A percentile compares a stretch with the other conserved stretches of the same genome.
Conservation (phyloP, 2,797 vertebrate genomes). For the Balearica regulorum region DNA sequence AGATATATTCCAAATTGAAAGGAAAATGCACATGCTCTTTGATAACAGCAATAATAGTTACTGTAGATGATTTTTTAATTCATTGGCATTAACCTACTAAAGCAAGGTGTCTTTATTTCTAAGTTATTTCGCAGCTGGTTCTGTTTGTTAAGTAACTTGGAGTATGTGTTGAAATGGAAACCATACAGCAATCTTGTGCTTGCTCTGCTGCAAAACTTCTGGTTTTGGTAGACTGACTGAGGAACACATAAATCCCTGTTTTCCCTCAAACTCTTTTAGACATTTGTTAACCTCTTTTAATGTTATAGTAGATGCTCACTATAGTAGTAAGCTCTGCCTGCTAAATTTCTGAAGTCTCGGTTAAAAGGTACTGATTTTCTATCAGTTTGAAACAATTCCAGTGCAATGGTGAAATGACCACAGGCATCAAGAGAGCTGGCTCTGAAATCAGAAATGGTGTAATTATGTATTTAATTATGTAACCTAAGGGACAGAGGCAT, state of each 20-base stretch:
- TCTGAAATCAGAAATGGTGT: not conserved
- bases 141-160: not conserved
- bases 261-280: not conserved
- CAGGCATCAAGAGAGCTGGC: not conserved
- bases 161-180: not conserved
- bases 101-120: not conserved
- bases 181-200: not conserved
- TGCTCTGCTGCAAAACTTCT: not conserved
- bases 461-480: slow-evolving; percentile 35
- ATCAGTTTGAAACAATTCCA: not conserved
- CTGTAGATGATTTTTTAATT: not conserved
- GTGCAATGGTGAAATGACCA: not conserved
- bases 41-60: not conserved
- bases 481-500: not conserved
- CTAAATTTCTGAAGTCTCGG: not conserved
- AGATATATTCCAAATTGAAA: not conserved
- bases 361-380: not conserved
- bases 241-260: not conserved
- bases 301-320: not conserved
- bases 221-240: not conserved
- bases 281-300: not conserved
- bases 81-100: not conserved
- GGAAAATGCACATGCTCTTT: not conserved
- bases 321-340: not conserved
- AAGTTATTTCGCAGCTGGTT: not conserved